phyloP scores from a whole-genome alignment of 1,140 invertebrate genomes.

The Eupeodes corollae region DNA sequence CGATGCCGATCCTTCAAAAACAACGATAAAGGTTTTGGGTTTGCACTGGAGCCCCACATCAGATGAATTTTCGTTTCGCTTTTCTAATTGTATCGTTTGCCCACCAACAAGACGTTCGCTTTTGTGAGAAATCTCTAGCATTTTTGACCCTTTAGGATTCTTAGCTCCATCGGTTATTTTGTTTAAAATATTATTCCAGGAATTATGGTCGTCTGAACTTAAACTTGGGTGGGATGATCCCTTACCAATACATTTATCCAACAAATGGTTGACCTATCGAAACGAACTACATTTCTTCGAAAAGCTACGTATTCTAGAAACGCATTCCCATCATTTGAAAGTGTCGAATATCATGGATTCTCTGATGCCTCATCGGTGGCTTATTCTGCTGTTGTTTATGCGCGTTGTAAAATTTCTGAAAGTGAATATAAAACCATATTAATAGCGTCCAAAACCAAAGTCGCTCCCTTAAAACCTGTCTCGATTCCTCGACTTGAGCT shows the following conservation, averaged over 20 bases:
- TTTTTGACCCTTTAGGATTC: conserved; percentile 33
- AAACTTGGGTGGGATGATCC: conserved; percentile 7
- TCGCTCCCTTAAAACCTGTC: conserved; percentile 19
- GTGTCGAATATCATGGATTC: conserved; percentile 22
- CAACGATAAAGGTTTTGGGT: conserved; percentile 1
- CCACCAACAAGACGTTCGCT: conserved; percentile 13
- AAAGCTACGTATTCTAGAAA: conserved; percentile 11
- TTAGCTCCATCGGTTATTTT: conserved; percentile 28
- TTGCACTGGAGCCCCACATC: background rate
- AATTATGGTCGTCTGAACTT: background rate
- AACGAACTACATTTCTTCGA: conserved; percentile 8
- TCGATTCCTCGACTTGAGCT: conserved; percentile 23
- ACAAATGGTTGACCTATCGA: background rate
- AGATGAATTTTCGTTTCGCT: conserved; percentile 1
- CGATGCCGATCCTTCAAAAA: too few species aligned
- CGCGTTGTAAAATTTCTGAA: background rate
- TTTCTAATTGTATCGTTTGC: background rate
- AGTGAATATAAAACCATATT: conserved; percentile 8
- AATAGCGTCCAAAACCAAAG: conserved; percentile 18
- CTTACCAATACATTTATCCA: background rate
- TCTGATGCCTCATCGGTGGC: conserved; percentile 23
- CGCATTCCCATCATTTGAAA: background rate
- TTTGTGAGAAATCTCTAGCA: conserved; percentile 23
- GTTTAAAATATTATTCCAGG: conserved; percentile 37
- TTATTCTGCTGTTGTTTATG: background rate